Evolutionary conservation across 2,888 invertebrate genomes (phyloP).

Genomic region (Mesorhabditis sp.): DNA sequence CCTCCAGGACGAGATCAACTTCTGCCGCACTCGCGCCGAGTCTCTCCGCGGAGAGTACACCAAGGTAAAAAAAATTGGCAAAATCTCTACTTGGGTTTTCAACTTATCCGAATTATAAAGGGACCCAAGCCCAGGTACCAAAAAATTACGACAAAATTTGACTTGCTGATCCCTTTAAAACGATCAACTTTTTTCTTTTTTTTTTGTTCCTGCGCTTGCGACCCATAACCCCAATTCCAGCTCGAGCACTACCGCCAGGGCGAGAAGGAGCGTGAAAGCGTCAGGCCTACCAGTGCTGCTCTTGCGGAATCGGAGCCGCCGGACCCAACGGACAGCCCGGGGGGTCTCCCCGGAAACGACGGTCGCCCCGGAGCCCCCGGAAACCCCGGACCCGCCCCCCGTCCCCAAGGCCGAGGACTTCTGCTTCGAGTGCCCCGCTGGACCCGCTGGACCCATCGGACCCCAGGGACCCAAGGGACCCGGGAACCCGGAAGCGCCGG

Average conservation of each 20-base stretch:
- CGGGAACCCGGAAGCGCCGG: constrained; percentile 29
- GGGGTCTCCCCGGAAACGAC: constrained; percentile 35
- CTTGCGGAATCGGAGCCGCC: constrained; percentile 38
- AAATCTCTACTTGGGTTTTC: too few species aligned
- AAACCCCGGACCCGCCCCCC: constrained; percentile 37
- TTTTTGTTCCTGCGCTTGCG: not conserved
- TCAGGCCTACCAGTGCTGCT: constrained; percentile 40
- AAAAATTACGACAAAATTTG: too few species aligned
- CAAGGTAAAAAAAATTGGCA: constrained; percentile 18
- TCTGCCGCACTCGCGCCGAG: constrained; percentile 42
- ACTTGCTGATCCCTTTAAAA: not conserved
- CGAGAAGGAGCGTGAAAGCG: constrained; percentile 33
- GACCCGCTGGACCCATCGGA: constrained; percentile 45
- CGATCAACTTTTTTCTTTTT: not conserved
- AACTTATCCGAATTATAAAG: not conserved
- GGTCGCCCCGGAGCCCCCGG: constrained; percentile 40
- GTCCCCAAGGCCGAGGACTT: constrained; percentile 31
- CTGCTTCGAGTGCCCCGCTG: constrained; percentile 41
- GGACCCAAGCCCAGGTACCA: not conserved
- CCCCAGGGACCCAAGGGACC: constrained; percentile 42
- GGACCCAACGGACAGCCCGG: constrained; percentile 39
- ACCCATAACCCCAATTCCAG: constrained; percentile 9
- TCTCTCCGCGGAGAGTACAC: constrained; percentile 42
- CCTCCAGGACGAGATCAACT: constrained; percentile 49
- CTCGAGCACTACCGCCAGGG: constrained; percentile 27